Evolutionary conservation across 2,797 vertebrate species (phyloP).

Genomic region (Caiman crocodilus): DNA sequence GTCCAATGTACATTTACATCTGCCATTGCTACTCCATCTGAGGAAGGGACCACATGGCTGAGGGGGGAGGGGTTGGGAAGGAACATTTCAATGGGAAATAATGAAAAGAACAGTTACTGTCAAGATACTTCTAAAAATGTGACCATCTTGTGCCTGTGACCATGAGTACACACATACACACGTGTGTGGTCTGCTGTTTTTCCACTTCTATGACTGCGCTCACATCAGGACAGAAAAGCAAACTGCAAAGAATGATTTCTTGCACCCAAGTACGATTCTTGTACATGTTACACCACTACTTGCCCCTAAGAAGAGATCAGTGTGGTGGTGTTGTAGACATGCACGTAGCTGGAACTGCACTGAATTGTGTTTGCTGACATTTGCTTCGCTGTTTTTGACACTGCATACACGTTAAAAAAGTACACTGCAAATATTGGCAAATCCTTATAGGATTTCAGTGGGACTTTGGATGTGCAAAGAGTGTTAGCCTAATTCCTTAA

Average conservation of each 20-base stretch:
- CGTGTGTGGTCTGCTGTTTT: not conserved
- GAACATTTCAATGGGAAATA: not conserved
- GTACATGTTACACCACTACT: fast-evolving
- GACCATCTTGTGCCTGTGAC: fast-evolving
- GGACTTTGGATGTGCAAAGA: fast-evolving
- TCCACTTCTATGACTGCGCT: not conserved
- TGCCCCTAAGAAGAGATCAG: fast-evolving
- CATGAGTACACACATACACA: fast-evolving
- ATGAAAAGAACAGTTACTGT: fast-evolving
- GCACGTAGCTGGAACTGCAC: not conserved
- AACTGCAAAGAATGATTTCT: not conserved
- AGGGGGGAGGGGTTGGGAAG: not conserved
- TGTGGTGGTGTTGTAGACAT: fast-evolving
- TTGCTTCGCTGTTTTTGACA: not conserved
- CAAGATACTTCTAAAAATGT: fast-evolving
- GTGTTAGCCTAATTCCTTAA: constrained; percentile 42
- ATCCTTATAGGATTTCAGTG: not conserved
- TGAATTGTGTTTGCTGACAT: fast-evolving
- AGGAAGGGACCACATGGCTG: not conserved
- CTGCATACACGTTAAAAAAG: not conserved
- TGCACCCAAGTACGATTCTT: not conserved
- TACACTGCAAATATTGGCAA: constrained; percentile 8
- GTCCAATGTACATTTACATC: not conserved
- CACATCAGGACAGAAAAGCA: fast-evolving
- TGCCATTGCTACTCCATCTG: not conserved